phyloP scores from a whole-genome alignment of 1,140 invertebrate species.

The Popillia japonica region DNA sequence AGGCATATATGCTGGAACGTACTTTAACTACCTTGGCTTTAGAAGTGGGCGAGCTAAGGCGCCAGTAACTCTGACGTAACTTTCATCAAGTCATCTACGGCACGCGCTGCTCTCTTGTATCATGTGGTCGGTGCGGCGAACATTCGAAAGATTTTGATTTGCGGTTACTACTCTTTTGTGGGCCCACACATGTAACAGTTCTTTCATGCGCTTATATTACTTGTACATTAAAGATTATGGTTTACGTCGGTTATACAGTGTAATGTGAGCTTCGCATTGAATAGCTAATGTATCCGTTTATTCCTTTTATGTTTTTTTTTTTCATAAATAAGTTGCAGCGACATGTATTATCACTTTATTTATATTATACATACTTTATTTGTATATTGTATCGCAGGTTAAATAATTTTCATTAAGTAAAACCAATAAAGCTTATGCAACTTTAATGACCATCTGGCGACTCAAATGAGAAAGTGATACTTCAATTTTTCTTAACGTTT shows the following conservation, averaged over 20 bases:
- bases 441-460: too few species aligned
- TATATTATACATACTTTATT: too few species aligned
- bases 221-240: slow-evolving; percentile 24
- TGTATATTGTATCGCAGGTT: too few species aligned
- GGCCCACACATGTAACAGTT: slow-evolving; percentile 27
- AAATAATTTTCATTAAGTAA: too few species aligned
- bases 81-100: slow-evolving; percentile 39
- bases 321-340: too few species aligned
- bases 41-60: slow-evolving; percentile 27
- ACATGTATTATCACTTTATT: background rate
- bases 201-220: slow-evolving; percentile 11
- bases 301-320: too few species aligned
- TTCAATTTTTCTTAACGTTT: too few species aligned
- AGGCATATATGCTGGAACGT: background rate
- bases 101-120: slow-evolving; percentile 34
- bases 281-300: background rate
- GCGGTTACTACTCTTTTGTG: slow-evolving; percentile 27
- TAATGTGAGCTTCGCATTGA: background rate
- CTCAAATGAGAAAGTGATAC: too few species aligned
- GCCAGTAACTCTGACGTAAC: slow-evolving; percentile 36
- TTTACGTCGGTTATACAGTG: background rate
- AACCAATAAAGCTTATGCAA: too few species aligned
- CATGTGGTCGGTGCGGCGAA: background rate
- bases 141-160: slow-evolving; percentile 27
- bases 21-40: background rate